Evolutionary conservation across 1,140 invertebrate genomes (phyloP).

Genomic region (Centruroides sculpturatus): DNA sequence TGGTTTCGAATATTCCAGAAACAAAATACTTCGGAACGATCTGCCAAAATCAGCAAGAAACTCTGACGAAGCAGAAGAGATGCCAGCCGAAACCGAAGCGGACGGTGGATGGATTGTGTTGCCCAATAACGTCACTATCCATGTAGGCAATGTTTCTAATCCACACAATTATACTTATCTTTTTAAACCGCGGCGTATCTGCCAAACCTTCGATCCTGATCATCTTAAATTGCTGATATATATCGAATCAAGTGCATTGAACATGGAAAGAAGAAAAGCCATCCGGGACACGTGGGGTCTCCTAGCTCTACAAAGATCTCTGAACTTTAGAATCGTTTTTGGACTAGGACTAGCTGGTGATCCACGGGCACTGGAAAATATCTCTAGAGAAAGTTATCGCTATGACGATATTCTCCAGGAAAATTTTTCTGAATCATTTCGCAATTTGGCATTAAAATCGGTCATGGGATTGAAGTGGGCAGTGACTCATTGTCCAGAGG

Average conservation of each 20-base stretch:
- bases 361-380: conserved; percentile 2
- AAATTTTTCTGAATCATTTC: conserved; percentile 30
- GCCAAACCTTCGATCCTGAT: neutral
- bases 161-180: conserved; percentile 14
- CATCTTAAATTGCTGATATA: conserved; percentile 14
- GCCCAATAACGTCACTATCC: conserved; percentile 9
- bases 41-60: too few species aligned
- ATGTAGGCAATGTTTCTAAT: conserved; percentile 8
- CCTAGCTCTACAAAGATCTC: conserved; percentile 13
- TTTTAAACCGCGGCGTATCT: conserved; percentile 9
- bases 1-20: too few species aligned
- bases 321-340: conserved; percentile 20
- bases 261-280: conserved; percentile 12
- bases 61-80: too few species aligned
- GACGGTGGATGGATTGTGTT: conserved; percentile 28
- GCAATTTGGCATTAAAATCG: conserved; percentile 32
- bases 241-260: conserved; percentile 15
- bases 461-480: conserved; percentile 29
- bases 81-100: too few species aligned
- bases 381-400: conserved; percentile 22
- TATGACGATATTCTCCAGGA: conserved; percentile 33
- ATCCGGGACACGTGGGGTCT: conserved; percentile 22
- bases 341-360: conserved; percentile 8
- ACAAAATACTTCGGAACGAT: too few species aligned
- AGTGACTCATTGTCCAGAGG: conserved; percentile 22